Evolutionary conservation across 2,888 invertebrate genomes (phyloP).

Genomic region (Bellardia bayeri): DNA sequence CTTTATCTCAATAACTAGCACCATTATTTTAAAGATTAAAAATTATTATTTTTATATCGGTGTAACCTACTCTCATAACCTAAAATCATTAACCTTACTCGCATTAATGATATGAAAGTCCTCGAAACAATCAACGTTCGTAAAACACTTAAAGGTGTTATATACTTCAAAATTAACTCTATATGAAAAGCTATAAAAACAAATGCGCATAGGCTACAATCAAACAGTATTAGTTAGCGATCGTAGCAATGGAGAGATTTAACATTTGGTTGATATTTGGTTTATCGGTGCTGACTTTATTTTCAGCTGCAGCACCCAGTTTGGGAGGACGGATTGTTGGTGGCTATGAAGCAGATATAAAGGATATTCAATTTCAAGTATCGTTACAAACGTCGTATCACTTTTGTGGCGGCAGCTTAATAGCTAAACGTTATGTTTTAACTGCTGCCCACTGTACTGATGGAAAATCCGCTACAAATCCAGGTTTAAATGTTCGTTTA

Average conservation of each 20-base stretch:
- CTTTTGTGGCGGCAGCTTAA: constrained; percentile 84
- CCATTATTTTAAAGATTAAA: background rate
- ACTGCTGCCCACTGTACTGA: constrained; percentile 84
- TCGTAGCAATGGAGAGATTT: constrained; percentile 26
- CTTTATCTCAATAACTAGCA: constrained; percentile 14
- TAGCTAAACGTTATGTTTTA: constrained; percentile 81
- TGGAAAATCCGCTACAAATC: constrained; percentile 55
- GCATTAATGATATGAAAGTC: constrained; percentile 53
- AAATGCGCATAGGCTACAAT: background rate
- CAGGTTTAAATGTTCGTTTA: constrained; percentile 79
- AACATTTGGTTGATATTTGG: constrained; percentile 32
- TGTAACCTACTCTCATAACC: constrained; percentile 44
- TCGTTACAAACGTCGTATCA: constrained; percentile 80
- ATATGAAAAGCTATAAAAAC: constrained; percentile 48
- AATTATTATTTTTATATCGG: background rate
- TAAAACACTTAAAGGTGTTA: constrained; percentile 22
- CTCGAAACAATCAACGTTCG: constrained; percentile 35
- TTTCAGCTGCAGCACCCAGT: constrained; percentile 38
- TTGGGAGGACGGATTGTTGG: constrained; percentile 79
- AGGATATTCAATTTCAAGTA: constrained; percentile 76
- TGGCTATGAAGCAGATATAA: constrained; percentile 75
- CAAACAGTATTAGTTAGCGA: constrained; percentile 37
- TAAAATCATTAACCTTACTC: constrained; percentile 58
- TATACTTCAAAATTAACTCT: constrained; percentile 18
- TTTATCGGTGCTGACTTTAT: background rate